phyloP scores from a whole-genome alignment of 2,113 vertebrate species.

The Phasianus colchicus region DNA sequence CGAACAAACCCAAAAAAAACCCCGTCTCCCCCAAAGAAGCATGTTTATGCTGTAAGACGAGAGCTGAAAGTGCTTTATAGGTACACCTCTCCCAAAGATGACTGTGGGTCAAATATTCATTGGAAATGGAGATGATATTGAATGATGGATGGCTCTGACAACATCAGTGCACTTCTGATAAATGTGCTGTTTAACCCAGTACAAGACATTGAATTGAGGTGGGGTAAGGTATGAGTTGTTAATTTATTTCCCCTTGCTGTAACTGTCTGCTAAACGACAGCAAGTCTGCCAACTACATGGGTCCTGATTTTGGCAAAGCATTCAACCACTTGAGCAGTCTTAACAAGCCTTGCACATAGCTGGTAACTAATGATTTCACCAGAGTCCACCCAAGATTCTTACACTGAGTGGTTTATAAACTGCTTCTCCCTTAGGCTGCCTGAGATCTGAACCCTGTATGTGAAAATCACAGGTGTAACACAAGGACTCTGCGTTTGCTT shows the following conservation, averaged over 20 bases:
- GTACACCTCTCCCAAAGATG: conserved; percentile 65
- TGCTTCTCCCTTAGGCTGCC: neutral
- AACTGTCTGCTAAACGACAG: neutral
- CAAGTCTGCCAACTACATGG: neutral
- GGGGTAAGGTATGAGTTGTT: neutral
- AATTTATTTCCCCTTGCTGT: neutral
- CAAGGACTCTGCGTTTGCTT: neutral
- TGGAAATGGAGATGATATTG: conserved; percentile 53
- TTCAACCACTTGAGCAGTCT: neutral
- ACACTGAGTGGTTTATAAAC: neutral
- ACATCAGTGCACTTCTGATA: conserved; percentile 38
- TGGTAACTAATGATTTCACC: neutral
- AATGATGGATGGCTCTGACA: conserved; percentile 62
- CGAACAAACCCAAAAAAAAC: neutral
- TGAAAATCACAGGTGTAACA: neutral
- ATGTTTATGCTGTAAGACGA: conserved; percentile 21
- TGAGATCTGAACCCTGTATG: neutral
- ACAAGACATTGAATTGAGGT: conserved; percentile 25
- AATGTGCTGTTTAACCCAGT: conserved; percentile 72
- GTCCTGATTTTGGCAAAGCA: neutral
- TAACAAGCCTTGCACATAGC: neutral
- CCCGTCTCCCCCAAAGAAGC: neutral
- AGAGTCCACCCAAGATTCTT: neutral
- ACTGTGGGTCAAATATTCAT: conserved; percentile 46
- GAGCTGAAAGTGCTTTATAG: conserved; percentile 86